Evolutionary conservation across 2,113 vertebrate species (phyloP).

Genomic region (Mirounga angustirostris): DNA sequence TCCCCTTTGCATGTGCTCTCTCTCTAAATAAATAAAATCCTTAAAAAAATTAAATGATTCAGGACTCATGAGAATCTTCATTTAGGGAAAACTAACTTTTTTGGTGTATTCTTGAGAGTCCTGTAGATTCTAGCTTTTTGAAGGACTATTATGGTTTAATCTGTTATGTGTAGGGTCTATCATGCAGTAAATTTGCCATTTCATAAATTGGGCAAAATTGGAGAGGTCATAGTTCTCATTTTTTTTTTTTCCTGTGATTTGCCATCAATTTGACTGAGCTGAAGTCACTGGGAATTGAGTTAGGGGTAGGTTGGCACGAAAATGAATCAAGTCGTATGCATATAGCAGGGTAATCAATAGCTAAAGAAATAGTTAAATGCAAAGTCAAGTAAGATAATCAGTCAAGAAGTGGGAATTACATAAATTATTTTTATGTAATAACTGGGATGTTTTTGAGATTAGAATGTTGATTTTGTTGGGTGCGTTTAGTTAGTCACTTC

Average conservation of each 20-base stretch:
- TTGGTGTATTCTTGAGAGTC: background rate
- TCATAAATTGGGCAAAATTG: background rate
- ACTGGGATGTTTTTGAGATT: background rate
- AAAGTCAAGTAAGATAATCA: background rate
- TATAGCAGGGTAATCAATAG: background rate
- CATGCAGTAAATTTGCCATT: background rate
- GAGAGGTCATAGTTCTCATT: background rate
- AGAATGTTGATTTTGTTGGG: conserved; percentile 7
- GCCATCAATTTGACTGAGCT: background rate
- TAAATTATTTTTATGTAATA: background rate
- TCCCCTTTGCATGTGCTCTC: too few species aligned
- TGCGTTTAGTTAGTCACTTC: background rate
- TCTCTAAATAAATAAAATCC: too few species aligned
- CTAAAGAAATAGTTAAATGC: background rate
- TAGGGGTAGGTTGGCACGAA: background rate
- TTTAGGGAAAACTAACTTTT: background rate
- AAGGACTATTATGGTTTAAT: background rate
- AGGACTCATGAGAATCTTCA: background rate
- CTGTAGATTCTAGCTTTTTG: background rate
- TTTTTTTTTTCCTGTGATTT: background rate
- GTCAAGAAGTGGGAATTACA: background rate
- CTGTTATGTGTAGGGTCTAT: background rate
- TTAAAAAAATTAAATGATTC: background rate
- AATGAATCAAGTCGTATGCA: background rate
- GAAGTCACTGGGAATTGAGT: conserved; percentile 5